Conservation (phyloP, 2,113 vertebrate genomes). For the Hypocryptadius cinnamomeus region DNA sequence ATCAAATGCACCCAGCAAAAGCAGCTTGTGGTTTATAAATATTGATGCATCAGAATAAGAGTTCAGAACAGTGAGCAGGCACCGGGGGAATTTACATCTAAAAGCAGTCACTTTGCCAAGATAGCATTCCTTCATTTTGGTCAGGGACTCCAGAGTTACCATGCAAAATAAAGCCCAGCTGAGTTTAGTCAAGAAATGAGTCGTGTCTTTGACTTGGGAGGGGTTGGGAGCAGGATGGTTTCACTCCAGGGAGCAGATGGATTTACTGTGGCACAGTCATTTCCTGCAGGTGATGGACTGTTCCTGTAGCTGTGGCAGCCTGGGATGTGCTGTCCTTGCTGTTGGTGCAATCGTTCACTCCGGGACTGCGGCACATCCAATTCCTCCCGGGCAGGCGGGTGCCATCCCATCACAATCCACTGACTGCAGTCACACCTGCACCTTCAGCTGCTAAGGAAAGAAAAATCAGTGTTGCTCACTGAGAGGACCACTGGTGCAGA, state of each 20-base stretch:
- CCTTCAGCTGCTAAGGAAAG: slow-evolving; percentile 20
- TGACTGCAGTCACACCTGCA: slow-evolving; percentile 6
- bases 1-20: not conserved
- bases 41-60: not conserved
- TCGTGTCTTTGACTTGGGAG: not conserved
- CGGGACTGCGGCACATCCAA: not conserved
- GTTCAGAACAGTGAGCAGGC: not conserved
- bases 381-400: not conserved
- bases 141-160: accelerated
- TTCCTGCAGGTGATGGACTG: slow-evolving; percentile 15
- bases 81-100: not conserved
- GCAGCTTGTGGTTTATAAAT: not conserved
- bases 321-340: not conserved
- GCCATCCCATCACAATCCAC: slow-evolving; percentile 6
- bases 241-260: not conserved
- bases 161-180: not conserved
- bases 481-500: slow-evolving; percentile 18
- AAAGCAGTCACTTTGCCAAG: not conserved
- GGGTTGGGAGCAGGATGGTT: not conserved
- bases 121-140: not conserved
- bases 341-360: not conserved
- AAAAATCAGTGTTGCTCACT: not conserved
- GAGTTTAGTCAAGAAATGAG: not conserved
- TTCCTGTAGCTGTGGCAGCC: not conserved
- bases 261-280: not conserved